Base-by-base conservation (phyloP, 2,113 vertebrate species). In the Pteropus alecto region DNA sequence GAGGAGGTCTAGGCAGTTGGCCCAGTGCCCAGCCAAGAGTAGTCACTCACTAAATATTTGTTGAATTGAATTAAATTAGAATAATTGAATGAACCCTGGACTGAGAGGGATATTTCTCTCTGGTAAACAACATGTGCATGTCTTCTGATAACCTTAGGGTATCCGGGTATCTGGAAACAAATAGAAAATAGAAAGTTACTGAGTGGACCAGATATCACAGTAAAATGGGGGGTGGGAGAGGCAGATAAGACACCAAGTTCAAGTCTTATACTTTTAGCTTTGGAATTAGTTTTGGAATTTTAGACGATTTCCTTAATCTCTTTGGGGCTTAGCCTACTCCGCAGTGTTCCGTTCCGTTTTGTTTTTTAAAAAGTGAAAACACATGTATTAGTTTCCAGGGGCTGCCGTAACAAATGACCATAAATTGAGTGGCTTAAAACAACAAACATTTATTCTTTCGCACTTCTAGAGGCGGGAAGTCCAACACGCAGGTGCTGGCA, bases 21-120 rank as follows among this genome's bases (percentile, higher is more conserved):
- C 70, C 30, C 28, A 33, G 7, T 51, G 85, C 88, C 95, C 5
- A 0, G 38, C 41, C 43, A 33, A 26, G 77, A 94, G 63, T n/a
- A 58, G 46, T 85, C 87, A 87, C 60, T 96, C 93, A 91, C 86
- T 91, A 95, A 94, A 78, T 96, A 93, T 91, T 93, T 97, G 76
- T 70, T 82, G 88, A 83, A 91, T 85, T 84, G 56, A 91, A 95
- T 97, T 87, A 68, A 84, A 78, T 81, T 96, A 94, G 54, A 90
- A 85, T 88, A 90, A 98, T 84, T 35, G 81, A 78, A 78, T 97
- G 94, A 90, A 35, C 48, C 16, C 33, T 88, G 81, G 60, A 77
- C 86, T 78, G 54, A 82, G 77, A 78, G 77, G 28, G 82, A 19
- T 86, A 6, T 63, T 96, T 93, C 93, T 95, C 46, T 68, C 63